phyloP scores from a whole-genome alignment of 2,797 vertebrate genomes.

The Halcyon leucocephala region DNA sequence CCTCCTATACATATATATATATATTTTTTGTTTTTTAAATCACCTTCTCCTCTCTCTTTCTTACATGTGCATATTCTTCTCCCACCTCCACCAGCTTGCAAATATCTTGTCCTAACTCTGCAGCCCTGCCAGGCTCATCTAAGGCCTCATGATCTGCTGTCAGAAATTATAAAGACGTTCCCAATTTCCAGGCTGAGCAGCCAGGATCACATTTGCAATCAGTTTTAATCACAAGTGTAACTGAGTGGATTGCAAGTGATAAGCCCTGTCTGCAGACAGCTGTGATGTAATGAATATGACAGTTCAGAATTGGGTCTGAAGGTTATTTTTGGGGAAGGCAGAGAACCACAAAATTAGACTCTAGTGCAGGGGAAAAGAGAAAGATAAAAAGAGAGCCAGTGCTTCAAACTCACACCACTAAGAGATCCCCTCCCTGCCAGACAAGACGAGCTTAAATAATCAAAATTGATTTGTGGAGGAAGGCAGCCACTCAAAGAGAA shows the following conservation, averaged over 20 bases:
- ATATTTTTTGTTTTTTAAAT: neutral
- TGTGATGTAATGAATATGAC: constrained; percentile 65
- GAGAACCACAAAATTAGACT: constrained; percentile 68
- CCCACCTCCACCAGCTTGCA: accelerated
- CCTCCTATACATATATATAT: neutral
- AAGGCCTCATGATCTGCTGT: constrained; percentile 44
- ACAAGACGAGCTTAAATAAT: constrained; percentile 72
- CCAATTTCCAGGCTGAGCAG: constrained; percentile 53
- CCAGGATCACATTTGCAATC: constrained; percentile 63
- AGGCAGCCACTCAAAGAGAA: constrained; percentile 58
- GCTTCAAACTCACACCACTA: neutral
- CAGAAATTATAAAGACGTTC: constrained; percentile 55
- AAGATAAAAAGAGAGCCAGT: constrained; percentile 12
- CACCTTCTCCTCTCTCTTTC: neutral
- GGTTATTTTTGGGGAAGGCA: constrained; percentile 54
- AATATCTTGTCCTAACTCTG: neutral
- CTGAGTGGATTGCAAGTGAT: constrained; percentile 47
- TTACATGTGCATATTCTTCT: neutral
- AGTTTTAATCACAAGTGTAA: constrained; percentile 73
- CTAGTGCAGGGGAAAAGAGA: neutral
- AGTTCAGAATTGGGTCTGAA: constrained; percentile 56
- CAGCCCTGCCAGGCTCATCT: constrained; percentile 11
- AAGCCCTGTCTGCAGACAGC: constrained; percentile 41
- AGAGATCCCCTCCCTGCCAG: constrained; percentile 23
- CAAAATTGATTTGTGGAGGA: constrained; percentile 78